Conservation (phyloP, 2,888 invertebrate genomes). For the Scaeva pyrastri region DNA sequence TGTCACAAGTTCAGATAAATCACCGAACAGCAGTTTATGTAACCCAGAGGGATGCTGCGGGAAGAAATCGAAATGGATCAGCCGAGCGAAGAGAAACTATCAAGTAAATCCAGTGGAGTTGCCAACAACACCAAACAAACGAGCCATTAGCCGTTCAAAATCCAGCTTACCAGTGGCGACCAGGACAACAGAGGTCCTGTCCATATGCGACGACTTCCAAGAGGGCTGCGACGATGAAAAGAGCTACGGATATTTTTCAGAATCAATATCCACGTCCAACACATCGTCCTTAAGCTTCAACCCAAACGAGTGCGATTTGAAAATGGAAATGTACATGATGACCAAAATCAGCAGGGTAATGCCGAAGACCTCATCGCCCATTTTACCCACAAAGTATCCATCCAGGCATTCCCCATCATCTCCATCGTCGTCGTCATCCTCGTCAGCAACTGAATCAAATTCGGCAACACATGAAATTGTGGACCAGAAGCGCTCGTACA, state of each 20-base stretch:
- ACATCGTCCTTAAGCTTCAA: slow-evolving; percentile 54
- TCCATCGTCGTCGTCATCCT: background rate
- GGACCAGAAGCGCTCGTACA: slow-evolving; percentile 15
- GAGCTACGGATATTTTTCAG: slow-evolving; percentile 77
- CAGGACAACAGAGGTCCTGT: slow-evolving; percentile 61
- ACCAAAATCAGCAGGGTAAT: slow-evolving; percentile 79
- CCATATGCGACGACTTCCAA: slow-evolving; percentile 80
- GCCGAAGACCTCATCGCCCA: slow-evolving; percentile 81
- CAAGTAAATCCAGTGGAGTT: background rate
- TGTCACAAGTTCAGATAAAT: slow-evolving; percentile 44
- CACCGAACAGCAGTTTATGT: background rate
- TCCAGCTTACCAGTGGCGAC: slow-evolving; percentile 40
- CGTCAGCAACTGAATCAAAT: background rate
- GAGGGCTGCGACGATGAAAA: slow-evolving; percentile 58
- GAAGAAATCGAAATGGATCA: slow-evolving; percentile 33
- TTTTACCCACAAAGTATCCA: slow-evolving; percentile 79
- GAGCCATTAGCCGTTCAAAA: slow-evolving; percentile 1
- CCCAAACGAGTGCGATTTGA: slow-evolving; percentile 77
- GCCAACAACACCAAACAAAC: background rate
- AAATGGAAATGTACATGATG: slow-evolving; percentile 83
- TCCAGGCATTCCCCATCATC: slow-evolving; percentile 79
- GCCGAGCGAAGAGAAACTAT: slow-evolving; percentile 25
- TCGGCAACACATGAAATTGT: background rate
- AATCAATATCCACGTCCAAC: slow-evolving; percentile 66
- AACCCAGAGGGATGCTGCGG: slow-evolving; percentile 7